Conservation (phyloP, 2,888 invertebrate genomes). For the Camponotus fellah region DNA sequence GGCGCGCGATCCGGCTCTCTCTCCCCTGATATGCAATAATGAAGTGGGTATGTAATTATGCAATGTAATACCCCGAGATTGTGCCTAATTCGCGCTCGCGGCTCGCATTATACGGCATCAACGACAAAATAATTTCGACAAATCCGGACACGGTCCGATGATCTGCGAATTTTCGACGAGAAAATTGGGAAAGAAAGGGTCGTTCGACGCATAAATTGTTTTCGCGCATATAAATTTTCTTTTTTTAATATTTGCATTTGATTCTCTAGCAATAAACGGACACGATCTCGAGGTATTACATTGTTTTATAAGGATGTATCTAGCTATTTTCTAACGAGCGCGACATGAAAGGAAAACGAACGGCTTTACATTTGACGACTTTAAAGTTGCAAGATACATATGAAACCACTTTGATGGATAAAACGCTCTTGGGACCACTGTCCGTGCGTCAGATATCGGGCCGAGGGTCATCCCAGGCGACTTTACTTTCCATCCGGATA, state of each 20-base stretch:
- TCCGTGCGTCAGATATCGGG: conserved; percentile 58
- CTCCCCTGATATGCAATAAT: conserved; percentile 59
- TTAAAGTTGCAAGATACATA: conserved; percentile 77
- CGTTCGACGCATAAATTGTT: conserved; percentile 7
- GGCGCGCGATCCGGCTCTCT: conserved; percentile 12
- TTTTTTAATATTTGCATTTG: neutral
- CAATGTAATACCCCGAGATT: conserved; percentile 63
- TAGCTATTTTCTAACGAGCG: conserved; percentile 30
- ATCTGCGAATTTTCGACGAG: conserved; percentile 24
- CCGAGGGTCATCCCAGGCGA: conserved; percentile 67
- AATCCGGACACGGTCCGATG: conserved; percentile 45
- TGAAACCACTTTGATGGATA: conserved; percentile 77
- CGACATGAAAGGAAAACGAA: conserved; percentile 41
- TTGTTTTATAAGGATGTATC: neutral
- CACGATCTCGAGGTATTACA: too few relatives aligned
- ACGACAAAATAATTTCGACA: conserved; percentile 57
- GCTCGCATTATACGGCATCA: conserved; percentile 46
- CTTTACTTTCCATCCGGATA: conserved; percentile 65
- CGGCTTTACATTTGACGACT: conserved; percentile 78
- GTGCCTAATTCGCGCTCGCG: conserved; percentile 56
- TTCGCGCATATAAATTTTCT: neutral
- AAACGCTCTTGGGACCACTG: conserved; percentile 75
- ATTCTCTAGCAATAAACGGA: neutral
- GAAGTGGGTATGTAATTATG: conserved; percentile 68
- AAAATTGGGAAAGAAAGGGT: neutral